phyloP scores from a whole-genome alignment of 1,140 invertebrate genomes.

The Temnothorax nylanderi region DNA sequence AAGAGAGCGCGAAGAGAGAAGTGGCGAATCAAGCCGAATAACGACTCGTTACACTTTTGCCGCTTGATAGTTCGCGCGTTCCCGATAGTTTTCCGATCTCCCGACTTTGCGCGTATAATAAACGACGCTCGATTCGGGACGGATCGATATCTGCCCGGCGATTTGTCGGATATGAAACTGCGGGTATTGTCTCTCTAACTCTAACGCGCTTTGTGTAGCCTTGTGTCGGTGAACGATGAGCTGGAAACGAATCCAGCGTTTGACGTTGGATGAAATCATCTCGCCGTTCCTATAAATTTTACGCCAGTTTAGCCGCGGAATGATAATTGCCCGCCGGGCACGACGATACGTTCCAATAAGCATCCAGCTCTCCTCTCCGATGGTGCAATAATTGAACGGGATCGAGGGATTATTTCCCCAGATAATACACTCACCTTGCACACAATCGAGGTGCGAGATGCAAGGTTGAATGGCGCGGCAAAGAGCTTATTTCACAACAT shows the following conservation, averaged over 20 bases:
- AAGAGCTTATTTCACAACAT: neutral
- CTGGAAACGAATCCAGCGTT: conserved; percentile 21
- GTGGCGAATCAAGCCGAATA: conserved; percentile 4
- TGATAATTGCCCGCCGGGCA: conserved; percentile 46
- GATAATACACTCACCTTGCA: conserved; percentile 31
- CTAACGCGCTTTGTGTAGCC: neutral
- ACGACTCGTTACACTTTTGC: conserved; percentile 39
- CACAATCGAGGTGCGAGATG: conserved; percentile 29
- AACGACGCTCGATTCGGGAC: neutral
- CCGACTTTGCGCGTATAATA: neutral
- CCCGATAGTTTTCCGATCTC: conserved; percentile 12
- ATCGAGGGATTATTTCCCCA: conserved; percentile 34
- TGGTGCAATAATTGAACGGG: conserved; percentile 49
- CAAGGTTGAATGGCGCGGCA: conserved; percentile 14
- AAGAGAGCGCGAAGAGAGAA: conserved; percentile 26
- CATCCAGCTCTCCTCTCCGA: conserved; percentile 30
- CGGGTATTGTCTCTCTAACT: neutral
- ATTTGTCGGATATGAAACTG: neutral
- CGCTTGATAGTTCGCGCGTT: conserved; percentile 3
- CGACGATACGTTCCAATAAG: conserved; percentile 56
- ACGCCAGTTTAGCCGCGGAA: conserved; percentile 22
- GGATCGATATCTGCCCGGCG: neutral
- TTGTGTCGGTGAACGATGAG: neutral
- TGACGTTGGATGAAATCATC: conserved; percentile 4
- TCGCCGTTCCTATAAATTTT: conserved; percentile 12